Conservation (phyloP, 2,888 invertebrate species). For the Watsonalla binaria region DNA sequence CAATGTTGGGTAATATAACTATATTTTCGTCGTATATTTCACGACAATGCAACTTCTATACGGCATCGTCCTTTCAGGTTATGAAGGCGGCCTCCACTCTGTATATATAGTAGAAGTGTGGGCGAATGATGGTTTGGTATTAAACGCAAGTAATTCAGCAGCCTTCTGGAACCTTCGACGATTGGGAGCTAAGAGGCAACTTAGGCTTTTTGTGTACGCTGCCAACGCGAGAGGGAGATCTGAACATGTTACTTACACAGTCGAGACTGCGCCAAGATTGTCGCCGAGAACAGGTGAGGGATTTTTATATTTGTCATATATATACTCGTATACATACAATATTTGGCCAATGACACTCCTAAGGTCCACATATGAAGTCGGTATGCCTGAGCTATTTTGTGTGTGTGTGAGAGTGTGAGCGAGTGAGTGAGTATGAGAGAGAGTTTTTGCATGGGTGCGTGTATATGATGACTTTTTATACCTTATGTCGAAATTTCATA, state of each 20-base stretch:
- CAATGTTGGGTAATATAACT: too few relatives aligned
- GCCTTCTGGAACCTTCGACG: slow-evolving; percentile 87
- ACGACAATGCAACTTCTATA: background rate
- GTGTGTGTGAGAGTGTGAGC: too few relatives aligned
- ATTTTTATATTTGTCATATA: too few relatives aligned
- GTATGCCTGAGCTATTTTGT: background rate
- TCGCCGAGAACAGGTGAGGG: slow-evolving; percentile 56
- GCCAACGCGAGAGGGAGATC: slow-evolving; percentile 91
- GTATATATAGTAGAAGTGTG: slow-evolving; percentile 85
- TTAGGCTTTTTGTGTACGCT: slow-evolving; percentile 88
- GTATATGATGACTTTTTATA: background rate
- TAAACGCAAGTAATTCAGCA: slow-evolving; percentile 84
- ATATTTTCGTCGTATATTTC: too few relatives aligned
- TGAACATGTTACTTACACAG: slow-evolving; percentile 78
- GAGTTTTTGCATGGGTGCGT: too few relatives aligned
- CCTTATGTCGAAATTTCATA: too few relatives aligned
- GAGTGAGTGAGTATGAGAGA: too few relatives aligned
- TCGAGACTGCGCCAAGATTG: slow-evolving; percentile 58
- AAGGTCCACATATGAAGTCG: too few relatives aligned
- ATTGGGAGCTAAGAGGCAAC: slow-evolving; percentile 86
- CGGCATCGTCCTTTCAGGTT: slow-evolving; percentile 62
- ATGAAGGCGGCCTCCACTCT: slow-evolving; percentile 88
- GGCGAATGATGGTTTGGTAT: slow-evolving; percentile 80
- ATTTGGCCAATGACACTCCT: too few relatives aligned
- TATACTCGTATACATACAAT: too few relatives aligned